phyloP scores from a whole-genome alignment of 2,797 vertebrate genomes.

The Semaprochilodus insignis region DNA sequence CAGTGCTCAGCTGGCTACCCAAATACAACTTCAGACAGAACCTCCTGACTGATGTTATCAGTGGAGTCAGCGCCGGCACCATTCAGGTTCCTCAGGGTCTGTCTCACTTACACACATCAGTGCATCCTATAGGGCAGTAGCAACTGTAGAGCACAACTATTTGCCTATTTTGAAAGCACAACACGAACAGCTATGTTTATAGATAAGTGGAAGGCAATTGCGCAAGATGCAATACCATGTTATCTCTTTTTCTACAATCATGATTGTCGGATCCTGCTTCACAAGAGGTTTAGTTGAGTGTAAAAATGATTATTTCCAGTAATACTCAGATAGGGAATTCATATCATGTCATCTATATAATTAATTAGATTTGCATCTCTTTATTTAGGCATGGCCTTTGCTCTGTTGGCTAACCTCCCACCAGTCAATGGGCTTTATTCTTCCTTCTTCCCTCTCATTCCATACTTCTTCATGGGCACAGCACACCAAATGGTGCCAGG shows the following conservation, averaged over 20 bases:
- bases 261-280: not conserved
- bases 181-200: not conserved
- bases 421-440: constrained; percentile 93
- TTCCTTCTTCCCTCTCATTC: constrained; percentile 90
- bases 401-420: constrained; percentile 89
- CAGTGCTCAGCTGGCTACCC: constrained; percentile 87
- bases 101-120: constrained; percentile 37
- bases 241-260: not conserved
- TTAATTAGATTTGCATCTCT: constrained; percentile 38
- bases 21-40: constrained; percentile 88
- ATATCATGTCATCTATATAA: constrained; percentile 41
- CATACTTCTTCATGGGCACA: constrained; percentile 92
- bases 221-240: not conserved
- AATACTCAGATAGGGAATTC: not conserved
- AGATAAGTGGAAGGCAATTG: not conserved
- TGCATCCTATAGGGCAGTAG: not conserved
- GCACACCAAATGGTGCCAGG: constrained; percentile 95
- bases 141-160: no score
- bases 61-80: constrained; percentile 88
- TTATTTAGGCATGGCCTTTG: constrained; percentile 89
- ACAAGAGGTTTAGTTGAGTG: not conserved
- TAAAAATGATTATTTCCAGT: constrained; percentile 11
- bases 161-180: not conserved
- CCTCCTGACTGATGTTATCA: constrained; percentile 84
- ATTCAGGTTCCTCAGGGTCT: constrained; percentile 93